Evolutionary conservation across 2,797 vertebrate genomes (phyloP).

Genomic region (Podarcis lilfordi): DNA sequence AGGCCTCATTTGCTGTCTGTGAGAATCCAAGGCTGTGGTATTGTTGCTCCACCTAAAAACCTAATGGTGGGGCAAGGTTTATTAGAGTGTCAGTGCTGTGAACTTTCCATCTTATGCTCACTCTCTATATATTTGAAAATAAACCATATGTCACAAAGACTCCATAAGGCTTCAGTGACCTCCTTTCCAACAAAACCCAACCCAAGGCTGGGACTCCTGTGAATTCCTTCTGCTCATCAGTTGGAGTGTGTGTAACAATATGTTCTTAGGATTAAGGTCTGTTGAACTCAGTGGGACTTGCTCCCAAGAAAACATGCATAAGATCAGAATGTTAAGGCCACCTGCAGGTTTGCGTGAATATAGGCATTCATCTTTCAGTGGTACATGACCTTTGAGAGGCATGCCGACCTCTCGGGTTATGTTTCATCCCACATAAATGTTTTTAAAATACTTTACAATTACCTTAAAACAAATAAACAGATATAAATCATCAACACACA

Average conservation of each 20-base stretch:
- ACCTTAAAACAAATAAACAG: neutral
- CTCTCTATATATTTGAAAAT: too few relatives aligned
- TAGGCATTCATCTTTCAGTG: neutral
- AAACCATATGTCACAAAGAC: too few relatives aligned
- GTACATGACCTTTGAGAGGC: neutral
- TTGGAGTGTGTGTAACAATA: neutral
- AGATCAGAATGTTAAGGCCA: neutral
- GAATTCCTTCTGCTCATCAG: too few relatives aligned
- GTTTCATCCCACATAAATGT: neutral
- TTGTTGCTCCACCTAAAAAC: too few relatives aligned
- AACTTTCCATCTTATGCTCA: too few relatives aligned
- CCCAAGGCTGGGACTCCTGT: too few relatives aligned
- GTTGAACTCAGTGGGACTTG: neutral
- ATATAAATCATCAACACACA: neutral
- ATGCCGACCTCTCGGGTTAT: neutral
- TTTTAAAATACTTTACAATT: neutral
- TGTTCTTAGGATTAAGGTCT: neutral
- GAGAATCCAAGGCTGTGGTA: too few relatives aligned
- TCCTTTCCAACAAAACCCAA: too few relatives aligned
- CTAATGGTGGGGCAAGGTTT: too few relatives aligned
- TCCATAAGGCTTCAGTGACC: too few relatives aligned
- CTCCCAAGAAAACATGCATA: neutral
- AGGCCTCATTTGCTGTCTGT: too few relatives aligned
- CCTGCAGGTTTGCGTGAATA: neutral
- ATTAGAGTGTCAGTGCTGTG: too few relatives aligned